These are phyloP conservation scores for Stomorhina lunata DNA, from an alignment of 2,888 invertebrate genomes.

Conservation along the genomic window DNA sequence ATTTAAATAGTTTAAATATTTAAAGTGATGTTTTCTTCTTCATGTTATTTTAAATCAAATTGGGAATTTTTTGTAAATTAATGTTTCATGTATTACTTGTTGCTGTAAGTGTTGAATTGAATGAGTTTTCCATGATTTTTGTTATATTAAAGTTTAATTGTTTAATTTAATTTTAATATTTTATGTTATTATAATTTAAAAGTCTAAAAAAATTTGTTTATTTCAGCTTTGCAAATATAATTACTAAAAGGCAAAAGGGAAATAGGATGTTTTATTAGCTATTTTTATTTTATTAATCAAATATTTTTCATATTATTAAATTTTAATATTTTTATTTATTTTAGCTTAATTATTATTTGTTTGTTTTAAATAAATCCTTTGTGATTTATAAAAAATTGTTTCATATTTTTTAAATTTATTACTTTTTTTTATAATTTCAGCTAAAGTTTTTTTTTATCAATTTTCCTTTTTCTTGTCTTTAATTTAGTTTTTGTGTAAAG, in stretches of 20 bases:
- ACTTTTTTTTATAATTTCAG: constrained; percentile 37
- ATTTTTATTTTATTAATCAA: neutral
- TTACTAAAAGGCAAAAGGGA: constrained; percentile 65
- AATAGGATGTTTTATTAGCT: constrained; percentile 56
- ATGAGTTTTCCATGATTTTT: neutral
- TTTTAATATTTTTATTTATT: constrained; percentile 1
- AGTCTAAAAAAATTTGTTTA: constrained; percentile 57
- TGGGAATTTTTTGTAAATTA: neutral
- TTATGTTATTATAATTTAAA: constrained; percentile 49
- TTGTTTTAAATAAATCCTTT: neutral
- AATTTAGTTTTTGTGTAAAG: neutral
- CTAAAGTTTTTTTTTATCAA: constrained; percentile 43
- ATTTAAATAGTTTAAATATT: constrained; percentile 8
- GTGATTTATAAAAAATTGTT: neutral
- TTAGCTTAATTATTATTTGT: neutral
- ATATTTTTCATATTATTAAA: constrained; percentile 33
- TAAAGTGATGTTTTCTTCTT: constrained; percentile 8
- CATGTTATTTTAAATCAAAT: neutral
- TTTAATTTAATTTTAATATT: neutral
- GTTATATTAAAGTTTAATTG: neutral
- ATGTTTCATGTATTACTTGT: constrained; percentile 6
- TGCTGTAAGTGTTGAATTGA: neutral
- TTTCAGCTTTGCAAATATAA: constrained; percentile 63
- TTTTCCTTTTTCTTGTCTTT: neutral
- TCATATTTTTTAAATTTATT: constrained; percentile 31